Conservation (phyloP, 2,113 vertebrate genomes). For the Psammodynastes pulverulentus region DNA sequence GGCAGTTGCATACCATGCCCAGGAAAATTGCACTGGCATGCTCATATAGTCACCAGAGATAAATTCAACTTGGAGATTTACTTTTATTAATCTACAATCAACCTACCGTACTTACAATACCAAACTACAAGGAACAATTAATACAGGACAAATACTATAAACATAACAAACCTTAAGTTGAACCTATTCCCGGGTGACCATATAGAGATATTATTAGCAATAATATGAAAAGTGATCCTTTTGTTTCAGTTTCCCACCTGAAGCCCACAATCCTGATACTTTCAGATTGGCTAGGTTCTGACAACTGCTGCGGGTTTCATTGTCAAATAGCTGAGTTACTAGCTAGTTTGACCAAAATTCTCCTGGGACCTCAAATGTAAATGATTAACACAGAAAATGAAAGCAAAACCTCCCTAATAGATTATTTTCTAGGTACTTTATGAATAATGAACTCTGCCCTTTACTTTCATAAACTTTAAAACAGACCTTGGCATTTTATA, state of each 20-base stretch:
- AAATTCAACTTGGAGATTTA: background rate
- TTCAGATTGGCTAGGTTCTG: background rate
- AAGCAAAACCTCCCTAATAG: background rate
- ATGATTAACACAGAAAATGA: background rate
- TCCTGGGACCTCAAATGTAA: background rate
- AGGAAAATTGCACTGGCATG: background rate
- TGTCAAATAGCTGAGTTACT: background rate
- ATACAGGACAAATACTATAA: background rate
- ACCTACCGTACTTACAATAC: background rate
- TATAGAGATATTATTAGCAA: background rate
- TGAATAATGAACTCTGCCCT: background rate
- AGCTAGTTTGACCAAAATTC: background rate
- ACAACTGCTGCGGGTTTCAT: background rate
- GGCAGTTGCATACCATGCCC: background rate
- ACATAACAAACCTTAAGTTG: background rate
- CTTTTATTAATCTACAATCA: background rate
- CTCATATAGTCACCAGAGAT: background rate
- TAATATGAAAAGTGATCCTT: background rate
- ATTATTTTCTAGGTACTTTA: background rate
- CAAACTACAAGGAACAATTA: background rate
- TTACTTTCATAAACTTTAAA: background rate
- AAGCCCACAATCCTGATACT: background rate
- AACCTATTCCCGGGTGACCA: background rate
- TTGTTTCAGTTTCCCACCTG: background rate
- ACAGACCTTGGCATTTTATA: background rate